Conservation (phyloP, 2,888 invertebrate genomes). For the Spatulosminthurus flaviceps region DNA sequence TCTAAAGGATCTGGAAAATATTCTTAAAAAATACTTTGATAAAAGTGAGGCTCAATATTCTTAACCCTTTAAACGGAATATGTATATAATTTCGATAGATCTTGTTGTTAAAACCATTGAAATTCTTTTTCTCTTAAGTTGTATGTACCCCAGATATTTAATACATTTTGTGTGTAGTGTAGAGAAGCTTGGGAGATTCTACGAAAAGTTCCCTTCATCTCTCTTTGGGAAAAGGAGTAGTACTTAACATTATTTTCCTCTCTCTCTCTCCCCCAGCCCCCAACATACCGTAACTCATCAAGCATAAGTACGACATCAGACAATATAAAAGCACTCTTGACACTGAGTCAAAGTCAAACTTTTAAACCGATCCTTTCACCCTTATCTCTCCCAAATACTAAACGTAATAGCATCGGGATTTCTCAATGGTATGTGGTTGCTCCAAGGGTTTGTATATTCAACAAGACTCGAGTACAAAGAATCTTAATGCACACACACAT, state of each 20-base stretch:
- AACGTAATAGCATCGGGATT: slow-evolving; percentile 14
- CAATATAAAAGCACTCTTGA: slow-evolving; percentile 3
- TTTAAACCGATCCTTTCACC: slow-evolving; percentile 16
- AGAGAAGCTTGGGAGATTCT: too few species aligned
- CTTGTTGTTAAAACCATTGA: slow-evolving; percentile 40
- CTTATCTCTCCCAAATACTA: slow-evolving; percentile 4
- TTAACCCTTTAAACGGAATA: background rate
- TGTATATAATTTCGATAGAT: slow-evolving; percentile 18
- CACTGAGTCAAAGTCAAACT: background rate
- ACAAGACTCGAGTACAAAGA: background rate
- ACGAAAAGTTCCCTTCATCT: too few species aligned
- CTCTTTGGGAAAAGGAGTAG: background rate
- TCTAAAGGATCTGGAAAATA: background rate
- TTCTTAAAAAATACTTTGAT: background rate
- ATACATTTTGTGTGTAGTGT: too few species aligned
- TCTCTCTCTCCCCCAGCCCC: slow-evolving; percentile 25
- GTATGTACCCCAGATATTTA: too few species aligned
- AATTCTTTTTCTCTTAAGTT: background rate
- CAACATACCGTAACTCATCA: slow-evolving; percentile 14
- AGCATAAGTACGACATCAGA: slow-evolving; percentile 18
- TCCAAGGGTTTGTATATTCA: background rate
- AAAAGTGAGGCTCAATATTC: background rate
- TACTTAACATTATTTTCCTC: slow-evolving; percentile 31
- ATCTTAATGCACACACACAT: background rate
- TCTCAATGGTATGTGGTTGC: background rate